Percentiles rank a stretch among this genome's conserved stretches.
Evolutionary conservation across 1,140 invertebrate species (phyloP).

Genomic region (Drosophila kanapiae): DNA sequence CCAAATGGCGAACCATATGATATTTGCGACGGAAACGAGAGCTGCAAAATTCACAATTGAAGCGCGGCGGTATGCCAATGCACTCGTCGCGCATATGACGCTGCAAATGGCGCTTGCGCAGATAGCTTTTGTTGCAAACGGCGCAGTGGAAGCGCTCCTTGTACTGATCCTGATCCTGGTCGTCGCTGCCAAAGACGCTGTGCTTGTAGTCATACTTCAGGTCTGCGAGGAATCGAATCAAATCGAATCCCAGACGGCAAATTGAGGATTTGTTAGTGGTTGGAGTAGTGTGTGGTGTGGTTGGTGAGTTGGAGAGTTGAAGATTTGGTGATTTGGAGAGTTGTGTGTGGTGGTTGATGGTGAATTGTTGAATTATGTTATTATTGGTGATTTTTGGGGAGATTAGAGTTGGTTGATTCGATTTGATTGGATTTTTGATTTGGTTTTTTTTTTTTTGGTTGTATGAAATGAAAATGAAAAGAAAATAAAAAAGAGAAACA

Average conservation of each 20-base stretch:
- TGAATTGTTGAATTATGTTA: slow-evolving; percentile 13
- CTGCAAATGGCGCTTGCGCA: slow-evolving; percentile 89
- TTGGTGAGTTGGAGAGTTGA: slow-evolving; percentile 18
- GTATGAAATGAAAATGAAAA: slow-evolving; percentile 85
- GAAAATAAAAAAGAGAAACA: slow-evolving; percentile 76
- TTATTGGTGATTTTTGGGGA: slow-evolving; percentile 22
- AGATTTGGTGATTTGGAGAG: background rate
- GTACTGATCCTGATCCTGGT: slow-evolving; percentile 30
- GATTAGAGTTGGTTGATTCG: slow-evolving; percentile 42
- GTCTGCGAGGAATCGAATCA: slow-evolving; percentile 45
- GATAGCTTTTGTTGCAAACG: slow-evolving; percentile 88
- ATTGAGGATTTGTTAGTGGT: slow-evolving; percentile 18
- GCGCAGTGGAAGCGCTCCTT: slow-evolving; percentile 87
- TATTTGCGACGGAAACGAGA: slow-evolving; percentile 88
- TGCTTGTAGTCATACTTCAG: slow-evolving; percentile 64
- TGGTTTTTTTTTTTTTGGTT: slow-evolving; percentile 17
- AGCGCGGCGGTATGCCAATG: slow-evolving; percentile 88
- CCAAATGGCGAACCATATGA: slow-evolving; percentile 87
- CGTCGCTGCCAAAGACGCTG: slow-evolving; percentile 62
- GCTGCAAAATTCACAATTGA: slow-evolving; percentile 88
- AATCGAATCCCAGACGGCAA: slow-evolving; percentile 30
- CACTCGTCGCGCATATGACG: slow-evolving; percentile 89
- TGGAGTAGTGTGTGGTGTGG: slow-evolving; percentile 21
- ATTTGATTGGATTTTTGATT: slow-evolving; percentile 42
- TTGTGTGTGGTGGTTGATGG: slow-evolving; percentile 4